Evolutionary conservation across 2,797 vertebrate species (phyloP), one percentile per base, ranked within the genome.

Genomic region (Onychomys arenicola): DNA sequence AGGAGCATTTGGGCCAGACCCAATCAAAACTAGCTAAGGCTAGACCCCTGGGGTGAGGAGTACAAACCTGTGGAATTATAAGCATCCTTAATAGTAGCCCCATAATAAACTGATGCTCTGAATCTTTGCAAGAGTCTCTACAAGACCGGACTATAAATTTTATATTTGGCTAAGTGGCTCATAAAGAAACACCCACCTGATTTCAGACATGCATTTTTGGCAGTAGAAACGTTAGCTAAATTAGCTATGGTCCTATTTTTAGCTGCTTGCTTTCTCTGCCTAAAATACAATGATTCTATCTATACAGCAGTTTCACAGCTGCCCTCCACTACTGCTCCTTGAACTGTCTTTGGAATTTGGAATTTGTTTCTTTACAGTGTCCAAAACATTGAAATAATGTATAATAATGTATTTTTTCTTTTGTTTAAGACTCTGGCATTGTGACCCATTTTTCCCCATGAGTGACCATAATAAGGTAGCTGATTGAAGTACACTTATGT

Each of bases 161-260:
- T 96, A 97, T 94, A 93, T 97, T 97, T 94, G 96, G 94, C 91
- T 97, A 96, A 98, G 97, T 97, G 96, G 97, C 94, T 98, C 97
- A 97, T 97, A 98, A 97, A 98, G 97, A 97, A 96, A 97, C 91
- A 97, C 96, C 96, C 97, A 96, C 92, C 97, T 97, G 97, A 98
- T 95, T 98, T 96, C 97, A 98, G 96, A 97, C 97, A 96, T 91
- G 95, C 90, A 89, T 83, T 98, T 97, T 98, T 97, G 97, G 97
- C 97, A 95, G 96, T 95, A 75, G 96, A 85, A 85, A 86, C 25
- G 2, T 87, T 97, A 2, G 49, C 89, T 97, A 97, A 97, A 97
- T 98, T 98, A 98, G 98, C 93, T 92, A 97, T 73, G 97, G 95
- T 98, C 96, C 97, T 98, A 98, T 98, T 98, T 98, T 98, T 98